Evolutionary conservation across 2,888 invertebrate species (phyloP).

Genomic region (Drosophila putrida): DNA sequence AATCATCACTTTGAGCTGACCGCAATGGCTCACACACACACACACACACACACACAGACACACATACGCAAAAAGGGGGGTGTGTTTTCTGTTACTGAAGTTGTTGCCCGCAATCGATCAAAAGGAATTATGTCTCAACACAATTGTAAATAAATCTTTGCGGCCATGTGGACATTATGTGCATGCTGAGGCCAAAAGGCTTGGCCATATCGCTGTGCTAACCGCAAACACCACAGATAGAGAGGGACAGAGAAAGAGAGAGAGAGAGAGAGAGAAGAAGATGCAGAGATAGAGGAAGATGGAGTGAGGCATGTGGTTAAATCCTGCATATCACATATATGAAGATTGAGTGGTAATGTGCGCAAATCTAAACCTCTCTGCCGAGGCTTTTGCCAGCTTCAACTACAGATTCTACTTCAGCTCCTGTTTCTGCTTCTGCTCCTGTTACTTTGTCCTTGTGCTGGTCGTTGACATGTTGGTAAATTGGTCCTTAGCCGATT

Average conservation of each 20-base stretch:
- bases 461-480: slow-evolving; percentile 74
- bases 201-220: slow-evolving; percentile 50
- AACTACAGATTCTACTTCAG: slow-evolving; percentile 5
- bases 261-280: slow-evolving; percentile 1
- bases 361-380: slow-evolving; percentile 73
- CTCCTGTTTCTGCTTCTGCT: slow-evolving; percentile 13
- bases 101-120: slow-evolving; percentile 71
- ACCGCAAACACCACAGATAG: slow-evolving; percentile 30
- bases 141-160: slow-evolving; percentile 82
- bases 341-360: slow-evolving; percentile 81
- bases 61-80: not conserved
- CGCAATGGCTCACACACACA: slow-evolving; percentile 47
- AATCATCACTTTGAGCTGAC: slow-evolving; percentile 76
- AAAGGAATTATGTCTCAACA: slow-evolving; percentile 81
- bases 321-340: slow-evolving; percentile 73
- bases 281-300: slow-evolving; percentile 12
- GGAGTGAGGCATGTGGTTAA: slow-evolving; percentile 36
- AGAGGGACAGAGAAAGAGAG: slow-evolving; percentile 5
- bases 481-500: slow-evolving; percentile 77
- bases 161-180: slow-evolving; percentile 78
- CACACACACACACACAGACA: slow-evolving; percentile 25
- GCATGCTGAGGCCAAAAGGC: slow-evolving; percentile 65
- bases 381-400: slow-evolving; percentile 29
- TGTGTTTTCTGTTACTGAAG: slow-evolving; percentile 9
- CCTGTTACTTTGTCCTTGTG: slow-evolving; percentile 38